A percentile compares a stretch with the other conserved stretches of the same genome.
These are phyloP conservation scores for Cassiopea xamachana DNA, from an alignment of 30 jellyfish, hydroid and myxozoan genomes.

Conservation along the genomic window DNA sequence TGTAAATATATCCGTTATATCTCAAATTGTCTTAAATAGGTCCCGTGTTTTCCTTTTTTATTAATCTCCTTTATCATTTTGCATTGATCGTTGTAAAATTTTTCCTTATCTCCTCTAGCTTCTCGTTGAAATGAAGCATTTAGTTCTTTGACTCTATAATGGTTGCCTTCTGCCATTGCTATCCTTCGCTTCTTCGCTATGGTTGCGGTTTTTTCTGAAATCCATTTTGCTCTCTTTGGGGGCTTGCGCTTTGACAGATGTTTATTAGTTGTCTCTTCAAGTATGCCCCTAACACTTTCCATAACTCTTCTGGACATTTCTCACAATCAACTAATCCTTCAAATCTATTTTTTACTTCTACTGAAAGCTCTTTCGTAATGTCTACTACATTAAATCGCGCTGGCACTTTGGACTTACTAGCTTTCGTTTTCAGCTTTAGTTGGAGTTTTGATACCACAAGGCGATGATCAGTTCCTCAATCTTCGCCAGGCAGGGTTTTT, in stretches of 20 bases:
- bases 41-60: slow-evolving; percentile 1
- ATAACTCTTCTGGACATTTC: slow-evolving; percentile 38
- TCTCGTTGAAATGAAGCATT: slow-evolving; percentile 21
- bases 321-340: slow-evolving; percentile 40
- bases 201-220: slow-evolving; percentile 15
- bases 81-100: slow-evolving; percentile 20
- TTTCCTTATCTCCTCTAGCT: slow-evolving; percentile 39
- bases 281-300: slow-evolving; percentile 27
- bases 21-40: slow-evolving; percentile 7
- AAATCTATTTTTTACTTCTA: slow-evolving; percentile 31
- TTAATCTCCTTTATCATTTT: slow-evolving; percentile 17
- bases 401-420: slow-evolving; percentile 19
- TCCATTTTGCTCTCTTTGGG: slow-evolving; percentile 34
- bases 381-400: slow-evolving; percentile 30
- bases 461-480: slow-evolving; percentile 41
- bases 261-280: slow-evolving; percentile 31
- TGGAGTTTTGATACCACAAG: slow-evolving; percentile 22
- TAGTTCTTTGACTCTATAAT: slow-evolving; percentile 3
- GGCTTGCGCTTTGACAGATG: slow-evolving; percentile 26
- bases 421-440: slow-evolving; percentile 20
- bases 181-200: slow-evolving; percentile 42
- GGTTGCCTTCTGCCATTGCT: slow-evolving; percentile 23
- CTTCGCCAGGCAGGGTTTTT: slow-evolving; percentile 46
- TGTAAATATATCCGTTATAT: slow-evolving; percentile 22
- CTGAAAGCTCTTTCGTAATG: slow-evolving; percentile 30